phyloP scores from a whole-genome alignment of 2,888 invertebrate genomes.

The Drosophila buzzatii region DNA sequence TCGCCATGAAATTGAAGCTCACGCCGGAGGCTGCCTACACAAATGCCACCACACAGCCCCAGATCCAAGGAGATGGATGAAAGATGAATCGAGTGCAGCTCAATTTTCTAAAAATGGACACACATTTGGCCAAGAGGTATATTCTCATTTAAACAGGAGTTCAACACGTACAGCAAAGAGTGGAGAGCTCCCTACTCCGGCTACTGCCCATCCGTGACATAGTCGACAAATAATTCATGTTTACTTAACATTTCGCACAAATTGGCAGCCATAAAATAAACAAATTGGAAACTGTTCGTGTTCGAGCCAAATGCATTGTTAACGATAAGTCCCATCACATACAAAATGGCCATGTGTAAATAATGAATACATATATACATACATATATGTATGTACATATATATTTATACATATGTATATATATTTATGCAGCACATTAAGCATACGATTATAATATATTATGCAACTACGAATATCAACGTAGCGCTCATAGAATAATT shows the following conservation, averaged over 20 bases:
- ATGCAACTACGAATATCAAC: background rate
- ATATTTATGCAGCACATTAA: background rate
- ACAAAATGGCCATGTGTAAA: constrained; percentile 15
- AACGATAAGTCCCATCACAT: constrained; percentile 31
- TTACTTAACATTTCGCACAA: constrained; percentile 55
- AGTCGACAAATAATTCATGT: constrained; percentile 54
- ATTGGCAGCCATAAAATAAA: constrained; percentile 50
- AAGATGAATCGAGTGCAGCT: constrained; percentile 38
- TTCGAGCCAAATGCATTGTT: constrained; percentile 35
- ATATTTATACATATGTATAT: background rate
- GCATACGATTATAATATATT: constrained; percentile 5
- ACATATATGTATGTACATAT: background rate
- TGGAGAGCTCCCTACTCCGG: background rate
- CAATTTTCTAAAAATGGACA: constrained; percentile 40
- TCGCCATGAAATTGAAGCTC: constrained; percentile 23
- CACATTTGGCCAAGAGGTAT: constrained; percentile 19
- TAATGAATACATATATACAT: constrained; percentile 1
- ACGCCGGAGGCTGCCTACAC: constrained; percentile 4
- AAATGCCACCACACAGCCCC: constrained; percentile 8
- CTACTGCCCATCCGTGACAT: constrained; percentile 16
- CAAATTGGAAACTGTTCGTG: constrained; percentile 42
- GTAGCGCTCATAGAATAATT: constrained; percentile 7
- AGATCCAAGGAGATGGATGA: constrained; percentile 3
- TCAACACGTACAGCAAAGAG: constrained; percentile 2
- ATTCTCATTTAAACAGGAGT: constrained; percentile 7